Base-by-base conservation (phyloP, 2,888 invertebrate species). In the Diadegma fenestrale region DNA sequence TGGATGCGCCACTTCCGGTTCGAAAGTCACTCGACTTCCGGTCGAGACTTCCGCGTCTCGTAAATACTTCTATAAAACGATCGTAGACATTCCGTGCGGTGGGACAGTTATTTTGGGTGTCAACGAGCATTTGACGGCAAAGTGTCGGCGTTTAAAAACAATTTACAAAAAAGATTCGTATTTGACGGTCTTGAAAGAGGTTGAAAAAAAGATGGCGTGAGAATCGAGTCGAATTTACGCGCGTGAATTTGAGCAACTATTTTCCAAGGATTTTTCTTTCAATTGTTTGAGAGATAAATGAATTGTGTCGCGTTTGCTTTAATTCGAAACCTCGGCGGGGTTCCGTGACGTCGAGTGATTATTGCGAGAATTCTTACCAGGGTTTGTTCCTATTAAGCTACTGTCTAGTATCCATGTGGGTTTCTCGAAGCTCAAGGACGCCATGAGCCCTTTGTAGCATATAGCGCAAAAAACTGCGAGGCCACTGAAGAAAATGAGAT, bases 401-500 rank as follows among this genome's bases (percentile, higher is more conserved):
- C 95, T 94, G 0, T 95, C 95, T 87, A 98, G 94, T 80, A 95
- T 96, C 95, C 96, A 98, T 88, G 95, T 96, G 0, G 99, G 99
- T 87, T 95, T 95, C n/a, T 95, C 94, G 0, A 95, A 93, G 87
- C 96, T 95, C 84, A 99, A 92, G 0, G 97, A 96, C 63, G 96
- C 94, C 90, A 97, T 95, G 89, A 99, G 95, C 0, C 97, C 97
- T 84, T 97, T 96, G 96, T 99, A 96, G 94, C 98, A 98, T 75
- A 98, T 96, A 0, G 97, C 95, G 94, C 98, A 99, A 91, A 99
- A 95, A 8, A 97, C 96, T 19, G 97, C 97, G 92, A 99, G 95
- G 82, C 96, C 96, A 69, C 96, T 95, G 95, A 98, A 99, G 95
- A 99, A 99, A 87, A 98, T 95, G 64, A 95, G 87, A 95, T 99